phyloP scores from a whole-genome alignment of 2,113 vertebrate species.

The Toxotes jaculatrix region DNA sequence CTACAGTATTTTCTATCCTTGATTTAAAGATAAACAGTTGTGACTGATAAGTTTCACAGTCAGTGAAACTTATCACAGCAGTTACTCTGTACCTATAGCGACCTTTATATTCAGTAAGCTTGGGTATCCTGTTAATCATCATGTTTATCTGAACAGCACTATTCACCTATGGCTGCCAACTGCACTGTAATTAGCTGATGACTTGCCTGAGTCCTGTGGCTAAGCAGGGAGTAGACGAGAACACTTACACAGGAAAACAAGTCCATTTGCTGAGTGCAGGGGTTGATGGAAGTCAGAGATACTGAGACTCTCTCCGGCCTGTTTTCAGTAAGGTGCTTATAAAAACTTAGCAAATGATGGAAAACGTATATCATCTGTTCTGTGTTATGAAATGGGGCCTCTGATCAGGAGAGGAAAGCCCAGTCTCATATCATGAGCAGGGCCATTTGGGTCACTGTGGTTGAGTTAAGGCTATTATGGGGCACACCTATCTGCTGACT shows the following conservation, averaged over 20 bases:
- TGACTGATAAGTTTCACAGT: not conserved
- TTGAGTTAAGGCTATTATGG: conserved; percentile 83
- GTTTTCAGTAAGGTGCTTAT: conserved; percentile 2
- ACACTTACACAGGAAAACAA: conserved; percentile 48
- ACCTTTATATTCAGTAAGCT: not conserved
- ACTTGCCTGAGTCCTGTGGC: conserved; percentile 40
- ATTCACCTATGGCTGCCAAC: conserved; percentile 48
- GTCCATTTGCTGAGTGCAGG: conserved; percentile 27
- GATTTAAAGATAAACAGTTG: not conserved
- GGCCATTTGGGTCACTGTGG: conserved; percentile 73
- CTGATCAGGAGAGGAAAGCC: conserved; percentile 28
- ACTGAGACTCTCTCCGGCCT: not conserved
- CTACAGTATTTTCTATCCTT: not conserved
- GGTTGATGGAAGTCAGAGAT: conserved; percentile 5
- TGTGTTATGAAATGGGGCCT: not conserved
- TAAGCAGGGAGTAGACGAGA: conserved; percentile 38
- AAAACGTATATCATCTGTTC: not conserved
- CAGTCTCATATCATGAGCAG: conserved; percentile 38
- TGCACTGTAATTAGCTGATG: conserved; percentile 66
- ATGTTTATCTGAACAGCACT: conserved; percentile 48
- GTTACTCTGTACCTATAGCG: not conserved
- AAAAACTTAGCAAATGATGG: not conserved
- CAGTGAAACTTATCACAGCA: not conserved
- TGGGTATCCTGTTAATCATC: conserved; percentile 38
- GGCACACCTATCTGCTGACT: conserved; percentile 81